Percentiles rank a stretch among this genome's conserved stretches.
These are phyloP conservation scores for Drosophila micromelanica DNA, from an alignment of 1,140 invertebrate genomes.

Conservation along the genomic window DNA sequence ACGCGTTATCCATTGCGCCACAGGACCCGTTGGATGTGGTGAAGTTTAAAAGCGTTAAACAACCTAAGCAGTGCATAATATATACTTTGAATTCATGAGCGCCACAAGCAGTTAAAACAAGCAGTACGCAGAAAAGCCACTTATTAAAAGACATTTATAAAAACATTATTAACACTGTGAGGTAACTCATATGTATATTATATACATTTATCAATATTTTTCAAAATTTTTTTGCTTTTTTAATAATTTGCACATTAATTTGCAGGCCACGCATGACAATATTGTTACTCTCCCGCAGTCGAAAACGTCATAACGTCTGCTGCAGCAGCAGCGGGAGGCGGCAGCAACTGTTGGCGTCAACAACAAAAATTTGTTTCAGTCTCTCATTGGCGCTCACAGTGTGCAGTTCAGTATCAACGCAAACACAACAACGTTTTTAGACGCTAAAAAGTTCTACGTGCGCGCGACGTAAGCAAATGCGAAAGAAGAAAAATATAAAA, in stretches of 20 bases:
- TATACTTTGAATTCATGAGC: constrained; percentile 9
- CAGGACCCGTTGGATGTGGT: constrained; percentile 85
- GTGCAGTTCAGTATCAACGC: constrained; percentile 51
- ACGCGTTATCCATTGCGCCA: constrained; percentile 90
- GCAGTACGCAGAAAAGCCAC: constrained; percentile 20
- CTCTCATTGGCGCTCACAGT: constrained; percentile 49
- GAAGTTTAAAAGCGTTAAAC: neutral
- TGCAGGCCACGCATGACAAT: neutral
- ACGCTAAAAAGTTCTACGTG: constrained; percentile 41
- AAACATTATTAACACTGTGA: neutral
- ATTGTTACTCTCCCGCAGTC: neutral
- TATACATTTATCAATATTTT: neutral
- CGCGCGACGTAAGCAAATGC: constrained; percentile 48
- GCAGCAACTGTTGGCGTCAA: constrained; percentile 26
- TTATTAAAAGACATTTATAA: neutral
- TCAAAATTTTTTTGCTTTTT: neutral
- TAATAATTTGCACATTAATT: neutral
- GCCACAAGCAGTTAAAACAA: constrained; percentile 16
- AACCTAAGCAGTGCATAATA: neutral
- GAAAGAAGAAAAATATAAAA: constrained; percentile 32
- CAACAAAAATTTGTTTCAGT: constrained; percentile 27
- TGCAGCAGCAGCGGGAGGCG: neutral
- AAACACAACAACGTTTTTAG: constrained; percentile 12
- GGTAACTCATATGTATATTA: neutral
- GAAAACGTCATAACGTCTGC: constrained; percentile 23